Conservation (phyloP, 2,797 vertebrate genomes). For the Oryzias dopingdopingensis region DNA sequence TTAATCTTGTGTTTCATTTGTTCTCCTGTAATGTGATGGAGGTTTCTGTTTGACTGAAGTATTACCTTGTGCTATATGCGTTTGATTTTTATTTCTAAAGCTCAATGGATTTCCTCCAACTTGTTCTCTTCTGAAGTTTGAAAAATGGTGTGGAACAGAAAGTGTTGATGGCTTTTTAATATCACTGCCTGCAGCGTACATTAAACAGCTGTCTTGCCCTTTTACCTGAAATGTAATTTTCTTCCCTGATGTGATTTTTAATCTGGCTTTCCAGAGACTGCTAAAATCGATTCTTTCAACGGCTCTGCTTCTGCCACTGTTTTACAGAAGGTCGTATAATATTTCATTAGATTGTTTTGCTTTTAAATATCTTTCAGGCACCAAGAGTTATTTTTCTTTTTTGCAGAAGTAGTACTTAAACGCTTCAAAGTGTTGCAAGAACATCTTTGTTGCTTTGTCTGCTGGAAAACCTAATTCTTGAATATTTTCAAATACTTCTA, state of each 20-base stretch:
- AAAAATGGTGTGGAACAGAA: slow-evolving; percentile 63
- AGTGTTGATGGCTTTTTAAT: slow-evolving; percentile 79
- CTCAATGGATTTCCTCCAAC: slow-evolving; percentile 5
- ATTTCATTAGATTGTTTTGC: slow-evolving; percentile 47
- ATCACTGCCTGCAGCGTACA: slow-evolving; percentile 63
- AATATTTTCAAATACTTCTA: too few relatives aligned
- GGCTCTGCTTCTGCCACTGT: slow-evolving; percentile 63
- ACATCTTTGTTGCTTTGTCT: too few relatives aligned
- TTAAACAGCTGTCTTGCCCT: slow-evolving; percentile 74
- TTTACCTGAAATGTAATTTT: slow-evolving; percentile 78
- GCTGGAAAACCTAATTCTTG: too few relatives aligned
- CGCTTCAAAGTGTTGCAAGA: neutral
- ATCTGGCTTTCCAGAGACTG: slow-evolving; percentile 64
- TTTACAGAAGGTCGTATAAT: slow-evolving; percentile 48
- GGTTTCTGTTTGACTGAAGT: neutral
- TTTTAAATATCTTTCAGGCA: slow-evolving; percentile 31
- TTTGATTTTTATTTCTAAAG: slow-evolving; percentile 14
- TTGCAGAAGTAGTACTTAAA: neutral
- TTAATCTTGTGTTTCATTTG: neutral
- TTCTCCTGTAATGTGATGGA: neutral
- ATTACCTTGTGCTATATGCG: slow-evolving; percentile 5
- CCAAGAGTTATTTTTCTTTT: neutral
- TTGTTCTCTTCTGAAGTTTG: slow-evolving; percentile 40
- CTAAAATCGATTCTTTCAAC: slow-evolving; percentile 61
- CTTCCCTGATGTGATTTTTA: slow-evolving; percentile 75